Conservation (phyloP, 2,113 vertebrate genomes). For the Acanthochromis polyacanthus region DNA sequence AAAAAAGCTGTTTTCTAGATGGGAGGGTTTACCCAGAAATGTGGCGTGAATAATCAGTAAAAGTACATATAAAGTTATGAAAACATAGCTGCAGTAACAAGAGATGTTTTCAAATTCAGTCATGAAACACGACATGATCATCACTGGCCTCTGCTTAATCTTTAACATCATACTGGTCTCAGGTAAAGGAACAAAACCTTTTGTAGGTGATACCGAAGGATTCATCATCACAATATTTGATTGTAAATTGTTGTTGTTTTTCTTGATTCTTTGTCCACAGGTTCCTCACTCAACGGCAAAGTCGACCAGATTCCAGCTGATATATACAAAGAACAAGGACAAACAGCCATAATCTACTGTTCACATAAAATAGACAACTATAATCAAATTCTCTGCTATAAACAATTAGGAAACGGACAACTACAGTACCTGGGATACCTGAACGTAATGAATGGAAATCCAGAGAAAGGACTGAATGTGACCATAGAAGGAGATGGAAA, state of each 20-base stretch:
- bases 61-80: too few relatives aligned
- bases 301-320: slow-evolving; percentile 8
- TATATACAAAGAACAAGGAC: not conserved
- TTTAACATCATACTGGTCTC: not conserved
- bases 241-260: not conserved
- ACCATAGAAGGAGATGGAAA: not conserved
- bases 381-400: slow-evolving; percentile 19
- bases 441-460: rapidly evolving
- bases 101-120: not conserved
- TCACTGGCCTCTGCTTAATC: not conserved
- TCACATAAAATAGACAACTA: slow-evolving; percentile 15
- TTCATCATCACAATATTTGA: too few relatives aligned
- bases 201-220: not conserved
- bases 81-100: not conserved
- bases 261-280: not conserved
- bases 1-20: not conserved
- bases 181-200: not conserved
- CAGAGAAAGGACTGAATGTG: not conserved
- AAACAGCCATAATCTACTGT: not conserved
- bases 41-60: not conserved
- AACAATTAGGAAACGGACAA: not conserved
- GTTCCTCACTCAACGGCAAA: not conserved
- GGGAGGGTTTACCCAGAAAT: not conserved
- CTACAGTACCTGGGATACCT: not conserved
- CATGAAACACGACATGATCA: not conserved